Base-by-base conservation (phyloP, 2,113 vertebrate genomes). In the Muntiacus reevesi region DNA sequence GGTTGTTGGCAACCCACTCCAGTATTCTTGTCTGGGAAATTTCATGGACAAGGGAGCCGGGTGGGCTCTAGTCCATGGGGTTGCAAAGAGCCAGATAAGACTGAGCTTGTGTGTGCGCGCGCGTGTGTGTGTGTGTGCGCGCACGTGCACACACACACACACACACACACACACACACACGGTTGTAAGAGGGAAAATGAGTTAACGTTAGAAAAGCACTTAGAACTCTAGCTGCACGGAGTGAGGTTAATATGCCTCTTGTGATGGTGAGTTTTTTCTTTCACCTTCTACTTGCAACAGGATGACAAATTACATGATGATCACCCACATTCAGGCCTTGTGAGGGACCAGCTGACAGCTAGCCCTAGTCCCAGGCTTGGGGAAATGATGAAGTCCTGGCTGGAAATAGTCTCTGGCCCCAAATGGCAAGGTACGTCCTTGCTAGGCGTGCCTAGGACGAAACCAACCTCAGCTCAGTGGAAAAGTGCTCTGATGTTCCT, bases 401-500 rank as follows among this genome's bases (percentile, higher is more conserved):
- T 33, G 40, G 83, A 45, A 81, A 92, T 7, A 8, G n/a, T 64
- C 43, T 52, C 47, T 16, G 83, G 57, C 81, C 79, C 36, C 13
- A 45, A 12, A 30, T 7, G 10, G 85, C 54, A 76, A 67, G 90
- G 33, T 74, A 55, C 45, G 7, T 36, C 19, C 62, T 40, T 71
- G 67, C n/a, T 52, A 86, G 55, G 15, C 52, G 27, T 27, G 97
- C 84, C 71, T 84, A 28, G 8, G 78, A 79, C 0, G 1, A 92
- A 93, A 60, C 57, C 33, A 59, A 83, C 89, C 76, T 92, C 4
- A 0, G 54, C 92, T 91, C 78, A 88, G 87, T 6, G 40, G 96
- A 96, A 92, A 94, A 96, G 91, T 13, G 7, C 11, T 1, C 55
- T 52, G 33, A 91, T 83, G 17, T 82, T 92, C 71, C 95, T 71